These are phyloP conservation scores for Pseudopipra pipra DNA, from an alignment of 2,113 vertebrate species.

Conservation along the genomic window DNA sequence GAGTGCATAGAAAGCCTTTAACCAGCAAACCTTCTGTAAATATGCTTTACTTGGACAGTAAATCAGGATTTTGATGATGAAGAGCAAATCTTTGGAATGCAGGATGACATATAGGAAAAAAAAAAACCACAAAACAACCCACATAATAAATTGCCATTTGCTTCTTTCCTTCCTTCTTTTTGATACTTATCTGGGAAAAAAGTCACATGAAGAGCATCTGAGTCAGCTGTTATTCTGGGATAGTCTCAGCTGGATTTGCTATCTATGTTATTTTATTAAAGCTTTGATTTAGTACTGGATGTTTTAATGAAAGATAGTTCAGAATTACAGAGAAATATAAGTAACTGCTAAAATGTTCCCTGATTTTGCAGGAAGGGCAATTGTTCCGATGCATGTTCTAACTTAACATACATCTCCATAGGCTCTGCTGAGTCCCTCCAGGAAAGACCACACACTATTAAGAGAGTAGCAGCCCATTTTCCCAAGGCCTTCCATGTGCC, in stretches of 20 bases:
- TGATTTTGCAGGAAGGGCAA: not conserved
- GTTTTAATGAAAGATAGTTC: not conserved
- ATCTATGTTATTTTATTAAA: not conserved
- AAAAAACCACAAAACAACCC: rapidly evolving
- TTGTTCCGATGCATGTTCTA: rapidly evolving
- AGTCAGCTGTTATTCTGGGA: not conserved
- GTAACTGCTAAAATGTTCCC: not conserved
- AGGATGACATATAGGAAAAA: not conserved
- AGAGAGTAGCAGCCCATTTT: not conserved
- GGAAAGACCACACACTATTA: not conserved
- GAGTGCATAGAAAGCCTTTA: not conserved
- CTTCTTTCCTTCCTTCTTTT: not conserved
- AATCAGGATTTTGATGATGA: not conserved
- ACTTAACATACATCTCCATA: not conserved
- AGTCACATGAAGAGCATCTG: not conserved
- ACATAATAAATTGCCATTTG: not conserved
- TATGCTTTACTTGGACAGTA: not conserved
- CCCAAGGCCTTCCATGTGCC: not conserved
- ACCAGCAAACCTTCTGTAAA: not conserved
- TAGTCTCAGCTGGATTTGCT: not conserved
- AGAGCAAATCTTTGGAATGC: not conserved
- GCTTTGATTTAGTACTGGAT: not conserved
- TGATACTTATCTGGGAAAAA: not conserved
- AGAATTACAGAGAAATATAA: not conserved
- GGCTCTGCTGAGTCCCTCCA: rapidly evolving